These are phyloP conservation scores for Scrobipalpa atriplicella DNA, from an alignment of 2,888 invertebrate species.

Conservation along the genomic window DNA sequence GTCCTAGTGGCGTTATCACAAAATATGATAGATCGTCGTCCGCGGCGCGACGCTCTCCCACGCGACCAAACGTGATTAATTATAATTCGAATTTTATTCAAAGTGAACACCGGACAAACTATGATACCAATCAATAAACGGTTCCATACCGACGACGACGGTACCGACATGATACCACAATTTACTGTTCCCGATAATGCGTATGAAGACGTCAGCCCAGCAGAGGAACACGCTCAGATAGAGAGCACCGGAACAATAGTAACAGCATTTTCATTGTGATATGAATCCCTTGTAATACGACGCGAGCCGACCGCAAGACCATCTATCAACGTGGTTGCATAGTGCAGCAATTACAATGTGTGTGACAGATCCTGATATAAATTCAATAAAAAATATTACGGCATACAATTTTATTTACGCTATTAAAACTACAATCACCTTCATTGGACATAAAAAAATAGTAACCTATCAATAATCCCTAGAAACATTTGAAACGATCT, in stretches of 20 bases:
- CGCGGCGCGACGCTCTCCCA: conserved; percentile 78
- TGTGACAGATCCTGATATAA: not conserved
- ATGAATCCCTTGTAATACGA: conserved; percentile 56
- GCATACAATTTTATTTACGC: not conserved
- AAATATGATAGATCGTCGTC: conserved; percentile 81
- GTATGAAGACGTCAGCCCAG: conserved; percentile 77
- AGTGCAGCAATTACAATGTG: conserved; percentile 31
- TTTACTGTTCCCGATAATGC: conserved; percentile 75
- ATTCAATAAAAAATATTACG: not conserved
- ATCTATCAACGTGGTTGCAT: conserved; percentile 45
- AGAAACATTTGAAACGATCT: conserved; percentile 47
- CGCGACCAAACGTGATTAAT: conserved; percentile 79
- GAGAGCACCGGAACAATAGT: conserved; percentile 69
- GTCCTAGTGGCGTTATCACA: conserved; percentile 80
- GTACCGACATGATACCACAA: conserved; percentile 79
- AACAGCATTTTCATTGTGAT: conserved; percentile 66
- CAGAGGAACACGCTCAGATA: conserved; percentile 67
- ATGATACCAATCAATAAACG: conserved; percentile 83
- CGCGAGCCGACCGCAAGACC: conserved; percentile 47
- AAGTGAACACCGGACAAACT: conserved; percentile 82
- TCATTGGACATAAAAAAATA: conserved; percentile 6
- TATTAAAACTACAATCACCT: not conserved
- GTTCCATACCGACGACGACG: conserved; percentile 80
- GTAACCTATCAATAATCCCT: conserved; percentile 30
- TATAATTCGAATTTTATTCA: conserved; percentile 84